Evolutionary conservation across 2,113 vertebrate species (phyloP), one percentile per base, ranked within the genome.

Genomic region (Oryzias curvinotus): DNA sequence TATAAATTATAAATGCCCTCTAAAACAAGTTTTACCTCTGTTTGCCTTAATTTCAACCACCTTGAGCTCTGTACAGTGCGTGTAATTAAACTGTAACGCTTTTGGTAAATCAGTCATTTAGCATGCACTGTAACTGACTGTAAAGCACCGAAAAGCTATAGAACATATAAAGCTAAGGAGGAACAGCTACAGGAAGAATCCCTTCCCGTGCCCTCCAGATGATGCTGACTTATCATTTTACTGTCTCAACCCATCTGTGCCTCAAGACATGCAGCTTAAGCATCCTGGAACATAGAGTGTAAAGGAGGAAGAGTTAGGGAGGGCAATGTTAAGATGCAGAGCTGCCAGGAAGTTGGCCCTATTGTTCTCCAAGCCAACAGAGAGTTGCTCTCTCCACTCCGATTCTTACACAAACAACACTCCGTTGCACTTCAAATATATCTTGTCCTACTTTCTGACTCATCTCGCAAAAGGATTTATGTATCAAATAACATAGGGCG

Each of bases 301-400:
- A 62, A 77, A 36, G 61, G 55, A 72, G 65, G 63, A 57, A 73
- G 66, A 65, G 66, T 46, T 21, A 60, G 47, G 42, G 59, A 71
- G 67, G 52, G 67, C 80, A 63, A 79, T 53, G 64, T 48, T 52
- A 60, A 80, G 75, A 84, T 71, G 64, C 66, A 60, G 41, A 26
- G 47, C 45, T 77, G 58, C 28, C 85, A 89, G 92, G 91, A 93
- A 89, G 85, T 77, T 36, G 62, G 60, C 69, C 58, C 88, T 83
- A 92, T 92, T 93, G 92, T 93, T 90, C 86, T 89, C 79, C 70
- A 73, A 66, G 58, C 68, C 68, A 62, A 63, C 66, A 65, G 62
- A 68, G 70, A 60, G 65, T 71, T 30, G 68, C 51, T 80, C 75
- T 68, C 69, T 73, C 82, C 78, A 43, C 71, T 74, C 36, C 44